Evolutionary conservation across 2,113 vertebrate genomes (phyloP).

Genomic region (Variabilichromis moorii): DNA sequence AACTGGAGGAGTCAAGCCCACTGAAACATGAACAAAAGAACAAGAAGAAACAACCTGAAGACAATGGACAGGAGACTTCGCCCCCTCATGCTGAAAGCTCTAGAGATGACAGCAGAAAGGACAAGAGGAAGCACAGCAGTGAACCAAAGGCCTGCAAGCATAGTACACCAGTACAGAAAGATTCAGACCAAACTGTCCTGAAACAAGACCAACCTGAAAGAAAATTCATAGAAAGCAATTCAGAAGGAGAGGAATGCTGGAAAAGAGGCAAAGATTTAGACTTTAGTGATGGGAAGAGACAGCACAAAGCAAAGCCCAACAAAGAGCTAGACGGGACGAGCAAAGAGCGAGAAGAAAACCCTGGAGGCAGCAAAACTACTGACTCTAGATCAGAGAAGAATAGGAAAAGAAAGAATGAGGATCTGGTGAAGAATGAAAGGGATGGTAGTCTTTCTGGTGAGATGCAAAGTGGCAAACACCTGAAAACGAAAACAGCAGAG

Average conservation of each 20-base stretch:
- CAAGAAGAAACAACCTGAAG: conserved; percentile 74
- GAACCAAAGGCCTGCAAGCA: conserved; percentile 72
- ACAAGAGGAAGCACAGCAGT: conserved; percentile 69
- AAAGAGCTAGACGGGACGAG: neutral
- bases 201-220: conserved; percentile 58
- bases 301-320: conserved; percentile 58
- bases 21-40: conserved; percentile 75
- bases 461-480: neutral
- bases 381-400: conserved; percentile 52
- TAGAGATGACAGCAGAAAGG: conserved; percentile 68
- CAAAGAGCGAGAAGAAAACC: conserved; percentile 32
- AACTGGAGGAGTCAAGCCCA: conserved; percentile 51
- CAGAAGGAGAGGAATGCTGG: conserved; percentile 52
- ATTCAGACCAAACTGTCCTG: conserved; percentile 6
- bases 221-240: conserved; percentile 64
- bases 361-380: neutral
- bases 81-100: conserved; percentile 63
- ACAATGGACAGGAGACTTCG: conserved; percentile 70
- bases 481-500: neutral
- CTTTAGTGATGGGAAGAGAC: conserved; percentile 63
- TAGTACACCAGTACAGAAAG: conserved; percentile 70
- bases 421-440: neutral
- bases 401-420: conserved; percentile 38
- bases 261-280: conserved; percentile 70
- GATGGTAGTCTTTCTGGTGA: neutral